Evolutionary conservation across 2,888 invertebrate species (phyloP), one percentile per base, ranked within the genome.

Genomic region (Oxytorus armatus): DNA sequence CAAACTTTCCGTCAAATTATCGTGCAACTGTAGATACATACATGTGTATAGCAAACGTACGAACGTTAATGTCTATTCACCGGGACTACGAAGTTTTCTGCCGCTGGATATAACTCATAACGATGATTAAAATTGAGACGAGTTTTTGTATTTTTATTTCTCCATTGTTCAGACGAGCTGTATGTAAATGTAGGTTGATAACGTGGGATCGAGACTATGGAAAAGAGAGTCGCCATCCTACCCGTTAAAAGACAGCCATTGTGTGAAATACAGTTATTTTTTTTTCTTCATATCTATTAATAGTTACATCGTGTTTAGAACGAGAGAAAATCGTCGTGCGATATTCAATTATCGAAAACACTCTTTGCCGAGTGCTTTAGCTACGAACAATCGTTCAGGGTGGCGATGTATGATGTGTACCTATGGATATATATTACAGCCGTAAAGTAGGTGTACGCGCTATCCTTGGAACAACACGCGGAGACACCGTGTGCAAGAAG

Each of bases 1-100:
- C 3, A 79, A 85, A 83, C 78, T 85, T 83, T 82, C 75, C 70
- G 79, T 85, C 83, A 85, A 85, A 85, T 82, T 83, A 81, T 82
- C 77, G 79, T 80, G 81, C 72, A 82, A 25, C 78, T 78, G 44
- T 29, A 33, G 14, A 33, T 5, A 47, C 29, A 63, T 36, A 47
- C 44, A 14, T 16, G 39, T 73, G 14, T 11, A 51, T 51, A 3
- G 10, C 14, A 14, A 42, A 44, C 5, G 25, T 14, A 36, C 61
- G 36, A 23, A 68, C 39, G 14, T 14, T n/a, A 23, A 14, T 53
- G 63, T 79, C 75, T 51, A 59, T 59, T 25, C 11, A 51, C 39
- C 14, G 29, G 51, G 39, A 72, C 61, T 53, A 59, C 29, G 23
- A 59, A 65, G n/a, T n/a, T 16, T 55, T 47, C 23, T 23, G 42